These are phyloP conservation scores for Halcyon badia DNA, from an alignment of 2,797 vertebrate species.

Conservation along the genomic window DNA sequence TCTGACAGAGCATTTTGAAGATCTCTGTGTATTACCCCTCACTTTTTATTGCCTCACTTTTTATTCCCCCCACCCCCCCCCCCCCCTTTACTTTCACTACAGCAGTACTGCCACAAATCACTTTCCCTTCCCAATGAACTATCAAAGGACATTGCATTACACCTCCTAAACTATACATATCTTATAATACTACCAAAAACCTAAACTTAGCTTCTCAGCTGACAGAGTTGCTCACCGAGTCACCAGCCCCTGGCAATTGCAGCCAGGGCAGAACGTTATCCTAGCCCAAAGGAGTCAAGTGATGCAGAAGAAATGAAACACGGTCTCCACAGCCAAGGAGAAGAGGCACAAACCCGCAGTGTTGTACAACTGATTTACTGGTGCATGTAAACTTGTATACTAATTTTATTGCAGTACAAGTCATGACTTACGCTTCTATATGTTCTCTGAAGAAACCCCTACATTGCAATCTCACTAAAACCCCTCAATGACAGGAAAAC, in stretches of 20 bases:
- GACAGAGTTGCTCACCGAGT: background rate
- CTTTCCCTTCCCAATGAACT: background rate
- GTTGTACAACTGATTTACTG: background rate
- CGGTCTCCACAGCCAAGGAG: background rate
- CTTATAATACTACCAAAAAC: background rate
- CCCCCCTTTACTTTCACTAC: background rate
- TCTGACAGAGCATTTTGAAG: background rate
- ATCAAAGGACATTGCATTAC: background rate
- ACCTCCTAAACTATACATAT: background rate
- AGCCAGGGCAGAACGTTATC: background rate
- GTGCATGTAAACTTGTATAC: rapidly evolving
- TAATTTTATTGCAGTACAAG: background rate
- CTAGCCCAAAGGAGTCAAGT: background rate
- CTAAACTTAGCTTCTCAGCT: background rate
- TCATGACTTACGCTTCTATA: background rate
- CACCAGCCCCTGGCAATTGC: background rate
- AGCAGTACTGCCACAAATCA: background rate
- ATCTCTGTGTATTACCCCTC: background rate
- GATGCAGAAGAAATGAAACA: background rate
- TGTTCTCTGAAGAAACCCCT: background rate
- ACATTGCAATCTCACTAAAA: background rate
- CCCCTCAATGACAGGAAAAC: background rate
- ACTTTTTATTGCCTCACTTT: background rate
- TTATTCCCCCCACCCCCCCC: no score
- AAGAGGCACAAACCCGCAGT: background rate